Evolutionary conservation across 2,113 vertebrate genomes (phyloP).

Genomic region (Prochilodus magdalenae): DNA sequence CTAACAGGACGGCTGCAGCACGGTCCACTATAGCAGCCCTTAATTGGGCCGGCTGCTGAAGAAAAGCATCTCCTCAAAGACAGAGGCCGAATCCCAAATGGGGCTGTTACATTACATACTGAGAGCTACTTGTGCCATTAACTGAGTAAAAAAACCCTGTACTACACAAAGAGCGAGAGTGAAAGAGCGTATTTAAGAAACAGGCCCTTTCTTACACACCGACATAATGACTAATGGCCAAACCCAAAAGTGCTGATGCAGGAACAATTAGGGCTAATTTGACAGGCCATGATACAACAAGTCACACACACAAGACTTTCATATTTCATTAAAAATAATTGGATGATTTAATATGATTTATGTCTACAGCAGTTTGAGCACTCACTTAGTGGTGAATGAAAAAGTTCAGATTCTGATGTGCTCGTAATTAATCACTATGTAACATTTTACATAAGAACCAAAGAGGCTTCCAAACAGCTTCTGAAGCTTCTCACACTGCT

Average conservation of each 20-base stretch:
- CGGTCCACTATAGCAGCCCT: neutral
- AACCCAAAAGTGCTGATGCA: conserved; percentile 9
- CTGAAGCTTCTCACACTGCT: neutral
- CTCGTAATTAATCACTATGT: neutral
- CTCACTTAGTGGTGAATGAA: neutral
- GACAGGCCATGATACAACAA: neutral
- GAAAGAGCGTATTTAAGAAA: conserved; percentile 31
- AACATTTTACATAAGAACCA: neutral
- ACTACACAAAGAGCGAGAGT: conserved; percentile 13
- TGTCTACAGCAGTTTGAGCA: neutral
- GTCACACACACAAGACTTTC: neutral
- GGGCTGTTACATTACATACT: conserved; percentile 13
- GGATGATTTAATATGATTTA: conserved; percentile 16
- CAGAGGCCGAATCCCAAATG: conserved; percentile 28
- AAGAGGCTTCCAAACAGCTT: neutral
- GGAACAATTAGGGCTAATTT: conserved; percentile 9
- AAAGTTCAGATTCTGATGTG: neutral
- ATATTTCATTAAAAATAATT: conserved; percentile 11
- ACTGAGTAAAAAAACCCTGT: conserved; percentile 23
- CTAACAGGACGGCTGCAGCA: conserved; percentile 31
- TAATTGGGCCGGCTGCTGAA: conserved; percentile 39
- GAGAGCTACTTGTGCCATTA: conserved; percentile 37
- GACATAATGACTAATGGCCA: conserved; percentile 29
- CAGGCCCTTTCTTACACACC: conserved; percentile 25
- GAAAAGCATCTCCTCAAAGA: conserved; percentile 44